Evolutionary conservation across 2,888 invertebrate species (phyloP).

Genomic region (Andrena minutula): DNA sequence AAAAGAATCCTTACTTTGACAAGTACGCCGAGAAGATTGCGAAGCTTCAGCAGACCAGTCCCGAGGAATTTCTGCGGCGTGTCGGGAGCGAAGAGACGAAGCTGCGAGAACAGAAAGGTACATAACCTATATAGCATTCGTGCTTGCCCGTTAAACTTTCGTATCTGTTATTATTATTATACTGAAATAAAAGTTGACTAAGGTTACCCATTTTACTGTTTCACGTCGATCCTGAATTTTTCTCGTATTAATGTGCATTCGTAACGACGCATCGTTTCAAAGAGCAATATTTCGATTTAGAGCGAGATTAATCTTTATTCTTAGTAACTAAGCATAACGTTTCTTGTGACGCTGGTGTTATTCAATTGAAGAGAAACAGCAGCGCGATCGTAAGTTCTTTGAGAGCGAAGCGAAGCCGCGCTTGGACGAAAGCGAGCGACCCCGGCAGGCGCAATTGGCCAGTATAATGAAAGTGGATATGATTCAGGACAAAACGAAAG

Average conservation of each 20-base stretch:
- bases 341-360: constrained; percentile 25
- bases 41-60: constrained; percentile 90
- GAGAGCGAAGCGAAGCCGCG: constrained; percentile 72
- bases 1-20: constrained; percentile 91
- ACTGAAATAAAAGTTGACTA: constrained; percentile 23
- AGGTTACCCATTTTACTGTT: neutral
- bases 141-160: neutral
- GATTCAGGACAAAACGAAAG: constrained; percentile 89
- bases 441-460: constrained; percentile 84
- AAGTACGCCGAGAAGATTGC: constrained; percentile 93
- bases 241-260: neutral
- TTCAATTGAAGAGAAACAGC: constrained; percentile 77
- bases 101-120: constrained; percentile 83
- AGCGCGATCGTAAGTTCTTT: constrained; percentile 73
- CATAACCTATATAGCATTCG: constrained; percentile 11
- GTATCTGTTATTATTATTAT: neutral
- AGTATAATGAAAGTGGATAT: constrained; percentile 93
- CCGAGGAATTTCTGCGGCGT: constrained; percentile 90
- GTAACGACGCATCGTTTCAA: neutral
- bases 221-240: neutral
- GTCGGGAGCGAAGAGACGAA: constrained; percentile 86
- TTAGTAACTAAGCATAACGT: neutral
- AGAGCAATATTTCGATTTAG: neutral
- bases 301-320: neutral
- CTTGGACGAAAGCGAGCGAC: constrained; percentile 59